Base-by-base conservation (phyloP, 92 coral and sea anemone species). In the Parazoanthus swiftii region DNA sequence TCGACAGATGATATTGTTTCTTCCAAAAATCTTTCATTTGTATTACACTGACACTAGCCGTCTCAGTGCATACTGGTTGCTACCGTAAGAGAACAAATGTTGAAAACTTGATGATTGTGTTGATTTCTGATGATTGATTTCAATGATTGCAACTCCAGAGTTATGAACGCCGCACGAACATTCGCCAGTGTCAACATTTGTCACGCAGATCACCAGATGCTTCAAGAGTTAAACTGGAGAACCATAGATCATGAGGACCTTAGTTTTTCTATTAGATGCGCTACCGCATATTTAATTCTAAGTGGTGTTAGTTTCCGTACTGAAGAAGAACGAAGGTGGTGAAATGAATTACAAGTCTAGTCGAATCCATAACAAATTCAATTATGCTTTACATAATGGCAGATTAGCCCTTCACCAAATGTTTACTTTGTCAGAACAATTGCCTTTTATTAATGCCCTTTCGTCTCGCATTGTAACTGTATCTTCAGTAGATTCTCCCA, bases 361-460 rank as follows among this genome's bases (percentile, higher is more conserved):
- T 48, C 51, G 11, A 48, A 48, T 48, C 59, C 59, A 54, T 20
- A 51, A 54, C 59, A 54, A 54, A 54, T 54, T 54, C 59, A 54
- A 39, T 39, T 39, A 39, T 39, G 4, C 42, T 39, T 29, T 29
- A 29, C 42, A 4, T 39, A 39, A 29, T 44, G 25, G 67, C 43
- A 51, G 11, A 20, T 37, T 23, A 33, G 42, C 50, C 18, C 23
- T 13, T 35, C 84, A 29, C 67, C 56, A 7, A 80, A 80, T 37
- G 70, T 65, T n/a, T 54, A 54, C 51, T 54, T 80, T 56, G 21
- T 35, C 51, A 65, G 71, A 33, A 79, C 68, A 79, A 79, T 79
- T 51, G 33, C 33, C 21, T 70, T 21, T 63, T 36, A 44, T 79
- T 42, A 80, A 80, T 26, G 51, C 38, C 13, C 84, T 80, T 54